Conservation (phyloP, 2,888 invertebrate species). For the Agonopterix heracliana region DNA sequence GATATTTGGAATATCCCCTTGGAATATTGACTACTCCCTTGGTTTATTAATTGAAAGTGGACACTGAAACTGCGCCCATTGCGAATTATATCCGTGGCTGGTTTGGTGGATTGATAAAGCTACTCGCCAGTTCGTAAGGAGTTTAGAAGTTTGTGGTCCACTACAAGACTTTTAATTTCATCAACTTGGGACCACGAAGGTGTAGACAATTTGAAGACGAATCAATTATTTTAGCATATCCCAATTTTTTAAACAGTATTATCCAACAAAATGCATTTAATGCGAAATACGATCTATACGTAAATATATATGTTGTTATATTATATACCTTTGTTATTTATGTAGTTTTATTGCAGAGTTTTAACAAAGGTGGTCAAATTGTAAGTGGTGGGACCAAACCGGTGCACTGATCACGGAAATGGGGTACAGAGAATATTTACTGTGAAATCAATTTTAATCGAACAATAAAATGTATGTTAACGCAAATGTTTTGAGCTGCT, state of each 20-base stretch:
- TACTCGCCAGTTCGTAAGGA: background rate
- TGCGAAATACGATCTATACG: conserved; percentile 60
- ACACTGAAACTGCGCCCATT: too few relatives aligned
- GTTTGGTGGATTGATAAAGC: conserved; percentile 42
- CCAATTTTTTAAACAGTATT: conserved; percentile 45
- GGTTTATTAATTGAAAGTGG: too few relatives aligned
- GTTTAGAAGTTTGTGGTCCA: conserved; percentile 4
- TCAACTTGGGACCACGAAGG: conserved; percentile 31
- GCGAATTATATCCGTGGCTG: conserved; percentile 33
- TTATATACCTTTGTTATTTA: conserved; percentile 36
- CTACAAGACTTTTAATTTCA: conserved; percentile 3
- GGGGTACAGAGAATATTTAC: conserved; percentile 46
- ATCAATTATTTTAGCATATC: conserved; percentile 70
- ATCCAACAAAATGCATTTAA: conserved; percentile 51
- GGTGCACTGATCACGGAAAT: conserved; percentile 54
- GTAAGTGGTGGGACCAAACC: conserved; percentile 63
- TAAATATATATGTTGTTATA: conserved; percentile 31
- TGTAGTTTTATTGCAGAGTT: conserved; percentile 23
- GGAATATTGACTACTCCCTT: too few relatives aligned
- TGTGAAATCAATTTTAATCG: conserved; percentile 25
- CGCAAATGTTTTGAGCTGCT: conserved; percentile 21
- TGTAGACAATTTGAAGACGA: conserved; percentile 18
- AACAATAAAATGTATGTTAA: conserved; percentile 23
- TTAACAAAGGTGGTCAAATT: conserved; percentile 17
- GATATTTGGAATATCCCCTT: too few relatives aligned